Conservation (phyloP, 1,140 invertebrate genomes). For the Ceratosolen fusciceps region DNA sequence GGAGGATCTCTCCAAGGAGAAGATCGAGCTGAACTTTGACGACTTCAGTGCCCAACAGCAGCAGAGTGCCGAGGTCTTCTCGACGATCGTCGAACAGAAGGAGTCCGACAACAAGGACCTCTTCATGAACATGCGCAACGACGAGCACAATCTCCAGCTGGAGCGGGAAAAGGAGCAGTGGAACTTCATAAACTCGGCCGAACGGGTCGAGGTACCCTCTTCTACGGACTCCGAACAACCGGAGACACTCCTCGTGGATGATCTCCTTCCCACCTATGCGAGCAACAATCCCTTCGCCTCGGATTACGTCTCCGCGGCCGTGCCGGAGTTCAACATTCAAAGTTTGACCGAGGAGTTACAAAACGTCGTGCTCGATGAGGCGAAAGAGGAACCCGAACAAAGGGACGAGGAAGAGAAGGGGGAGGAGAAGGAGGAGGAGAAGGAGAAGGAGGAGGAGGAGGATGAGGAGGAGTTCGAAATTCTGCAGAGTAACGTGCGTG, state of each 20-base stretch:
- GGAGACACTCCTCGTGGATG: not conserved
- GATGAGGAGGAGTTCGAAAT: not conserved
- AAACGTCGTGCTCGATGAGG: not conserved
- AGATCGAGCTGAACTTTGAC: conserved; percentile 21
- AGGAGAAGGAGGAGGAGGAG: no score
- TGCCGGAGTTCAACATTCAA: not conserved
- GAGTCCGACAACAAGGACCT: conserved; percentile 41
- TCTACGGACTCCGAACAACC: not conserved
- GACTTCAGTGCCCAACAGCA: conserved; percentile 31
- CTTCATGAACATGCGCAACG: conserved; percentile 40
- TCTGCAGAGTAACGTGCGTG: not conserved
- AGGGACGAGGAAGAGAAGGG: not conserved
- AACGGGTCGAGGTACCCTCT: not conserved
- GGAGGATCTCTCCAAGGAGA: not conserved
- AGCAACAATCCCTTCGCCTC: conserved; percentile 38
- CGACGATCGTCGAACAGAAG: conserved; percentile 25
- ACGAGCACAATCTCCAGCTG: not conserved
- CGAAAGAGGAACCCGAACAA: no score
- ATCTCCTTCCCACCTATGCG: conserved; percentile 13
- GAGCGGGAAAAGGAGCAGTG: not conserved
- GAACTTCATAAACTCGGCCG: conserved; percentile 10
- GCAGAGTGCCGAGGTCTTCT: conserved; percentile 31
- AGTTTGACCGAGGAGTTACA: not conserved
- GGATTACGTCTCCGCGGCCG: conserved; percentile 6
- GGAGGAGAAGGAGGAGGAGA: not conserved